Percentiles rank a stretch among this genome's conserved stretches.
Evolutionary conservation across 2,797 vertebrate genomes (phyloP).

Genomic region (Knipowitschia caucasica): DNA sequence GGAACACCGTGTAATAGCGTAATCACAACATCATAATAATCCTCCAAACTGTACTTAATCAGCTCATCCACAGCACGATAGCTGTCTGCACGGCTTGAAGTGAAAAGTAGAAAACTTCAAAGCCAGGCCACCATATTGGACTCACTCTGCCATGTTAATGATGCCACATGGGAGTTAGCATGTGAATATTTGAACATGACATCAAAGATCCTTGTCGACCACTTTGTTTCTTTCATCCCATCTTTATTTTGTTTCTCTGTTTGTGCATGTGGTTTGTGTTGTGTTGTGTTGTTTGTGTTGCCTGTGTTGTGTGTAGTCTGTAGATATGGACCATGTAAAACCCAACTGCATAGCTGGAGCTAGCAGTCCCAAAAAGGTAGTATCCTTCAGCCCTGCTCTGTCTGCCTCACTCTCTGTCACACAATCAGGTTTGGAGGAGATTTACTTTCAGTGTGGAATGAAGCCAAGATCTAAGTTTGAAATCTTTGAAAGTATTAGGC

Average conservation of each 20-base stretch:
- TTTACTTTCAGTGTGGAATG: not conserved
- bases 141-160: conserved; percentile 5
- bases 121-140: too few species aligned
- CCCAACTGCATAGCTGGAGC: conserved; percentile 90
- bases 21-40: conserved; percentile 9
- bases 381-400: conserved; percentile 69
- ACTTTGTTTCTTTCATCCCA: conserved; percentile 71
- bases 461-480: too few species aligned
- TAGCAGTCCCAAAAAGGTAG: conserved; percentile 91
- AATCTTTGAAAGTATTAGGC: too few species aligned
- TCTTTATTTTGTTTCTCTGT: conserved; percentile 78
- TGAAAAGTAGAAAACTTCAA: not conserved
- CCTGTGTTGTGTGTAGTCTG: conserved; percentile 86
- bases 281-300: conserved; percentile 68
- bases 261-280: conserved; percentile 91
- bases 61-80: not conserved
- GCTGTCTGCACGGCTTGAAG: not conserved
- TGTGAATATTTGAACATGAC: conserved; percentile 15
- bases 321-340: conserved; percentile 93
- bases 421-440: conserved; percentile 50
- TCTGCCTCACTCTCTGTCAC: conserved; percentile 57
- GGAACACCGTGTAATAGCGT: conserved; percentile 13
- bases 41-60: conserved; percentile 14
- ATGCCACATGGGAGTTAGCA: not conserved
- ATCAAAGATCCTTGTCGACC: conserved; percentile 41